Percentiles rank a stretch among this genome's conserved stretches.
phyloP scores from a whole-genome alignment of 2,797 vertebrate species.

The Myiotriccus ornatus region DNA sequence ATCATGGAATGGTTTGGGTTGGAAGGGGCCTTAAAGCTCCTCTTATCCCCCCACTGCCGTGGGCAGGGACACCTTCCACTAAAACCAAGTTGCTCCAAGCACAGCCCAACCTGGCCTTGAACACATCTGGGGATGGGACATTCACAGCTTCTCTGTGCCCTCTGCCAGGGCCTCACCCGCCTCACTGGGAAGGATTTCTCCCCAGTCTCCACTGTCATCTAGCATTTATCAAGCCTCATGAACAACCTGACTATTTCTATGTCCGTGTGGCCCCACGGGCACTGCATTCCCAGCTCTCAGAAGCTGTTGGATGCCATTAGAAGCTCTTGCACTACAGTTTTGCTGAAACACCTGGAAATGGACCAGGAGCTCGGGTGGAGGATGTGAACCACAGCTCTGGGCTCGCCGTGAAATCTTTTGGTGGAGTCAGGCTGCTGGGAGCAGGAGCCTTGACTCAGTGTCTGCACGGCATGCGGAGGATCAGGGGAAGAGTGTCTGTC shows the following conservation, averaged over 20 bases:
- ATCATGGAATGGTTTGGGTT: not conserved
- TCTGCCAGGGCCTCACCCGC: not conserved
- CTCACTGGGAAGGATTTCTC: not conserved
- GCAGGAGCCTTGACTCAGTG: not conserved
- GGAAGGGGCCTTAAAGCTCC: not conserved
- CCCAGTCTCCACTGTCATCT: not conserved
- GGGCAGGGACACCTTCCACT: not conserved
- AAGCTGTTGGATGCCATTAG: not conserved
- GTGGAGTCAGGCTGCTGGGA: not conserved
- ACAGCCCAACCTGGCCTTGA: accelerated
- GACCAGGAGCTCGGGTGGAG: not conserved
- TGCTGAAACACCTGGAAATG: not conserved
- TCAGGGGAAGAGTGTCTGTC: not conserved
- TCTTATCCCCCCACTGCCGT: too few relatives aligned
- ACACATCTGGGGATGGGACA: not conserved
- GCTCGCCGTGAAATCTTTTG: not conserved
- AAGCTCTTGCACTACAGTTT: not conserved
- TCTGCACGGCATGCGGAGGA: accelerated
- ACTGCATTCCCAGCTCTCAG: not conserved
- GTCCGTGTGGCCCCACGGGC: not conserved
- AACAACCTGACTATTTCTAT: not conserved
- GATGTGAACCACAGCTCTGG: not conserved
- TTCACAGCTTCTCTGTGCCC: not conserved
- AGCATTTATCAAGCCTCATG: not conserved
- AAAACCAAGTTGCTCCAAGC: accelerated